Evolutionary conservation across 2,888 invertebrate species (phyloP), one percentile per base, ranked within the genome.

Genomic region (Phania funesta): DNA sequence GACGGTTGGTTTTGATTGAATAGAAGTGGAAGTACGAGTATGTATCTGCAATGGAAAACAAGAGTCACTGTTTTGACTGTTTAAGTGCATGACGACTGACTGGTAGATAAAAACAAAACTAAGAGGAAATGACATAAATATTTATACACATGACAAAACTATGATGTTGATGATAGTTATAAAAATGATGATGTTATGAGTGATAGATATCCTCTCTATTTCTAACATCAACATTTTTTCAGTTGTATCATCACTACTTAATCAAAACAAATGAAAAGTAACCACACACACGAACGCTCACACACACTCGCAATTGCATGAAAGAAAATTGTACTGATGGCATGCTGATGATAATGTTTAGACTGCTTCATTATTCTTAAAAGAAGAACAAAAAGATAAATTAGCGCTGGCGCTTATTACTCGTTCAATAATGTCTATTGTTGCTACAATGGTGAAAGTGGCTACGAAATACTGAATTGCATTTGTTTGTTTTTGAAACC

Each of bases 311-410:
- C 24, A 67, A 22, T 35, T 41, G 58, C 1, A 16, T 16, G 13
- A 16, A 41, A 18, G 18, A 32, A 20, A 13, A 22, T 41, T 48
- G 44, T 68, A 18, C 64, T 70, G 75, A 75, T 78, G 78, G 65
- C 82, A 78, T 81, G 64, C 77, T 75, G 48, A 78, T 46, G 65
- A 78, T 74, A 78, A 65, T 82, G 64, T 68, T 70, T 64, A 70
- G 50, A 71, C 60, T 76, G 46, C 41, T 64, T 62, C 16, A 67
- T 80, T 68, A 50, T 62, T 41, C 22, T 50, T 44, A 38, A 48
- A 64, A 44, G 32, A 44, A 58, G 52, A 44, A 35, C 13, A 26
- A 50, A 68, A 44, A 32, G 18, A 67, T 74, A 74, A 68, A 68
- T 74, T 62, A 67, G 46, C 38, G 62, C 67, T 74, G 80, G 80